Evolutionary conservation across 1,140 invertebrate species (phyloP).

Genomic region (Lethrus apterus): DNA sequence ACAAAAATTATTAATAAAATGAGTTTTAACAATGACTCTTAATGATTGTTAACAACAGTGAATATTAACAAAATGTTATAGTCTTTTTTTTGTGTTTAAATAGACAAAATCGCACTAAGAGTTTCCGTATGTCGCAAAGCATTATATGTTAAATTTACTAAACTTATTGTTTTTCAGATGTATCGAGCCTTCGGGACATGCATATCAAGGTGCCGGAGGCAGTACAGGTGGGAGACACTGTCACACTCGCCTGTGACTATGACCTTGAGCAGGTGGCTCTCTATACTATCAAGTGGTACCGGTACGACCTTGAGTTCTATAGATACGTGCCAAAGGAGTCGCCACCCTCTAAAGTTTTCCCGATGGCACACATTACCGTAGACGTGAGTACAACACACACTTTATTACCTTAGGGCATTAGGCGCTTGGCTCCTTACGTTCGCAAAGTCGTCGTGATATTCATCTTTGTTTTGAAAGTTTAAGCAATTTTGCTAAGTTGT

Average conservation of each 20-base stretch:
- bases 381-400: constrained; percentile 66
- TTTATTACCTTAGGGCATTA: no score
- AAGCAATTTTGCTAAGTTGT: no score
- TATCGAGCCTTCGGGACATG: constrained; percentile 57
- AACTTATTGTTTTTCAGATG: constrained; percentile 53
- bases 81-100: no score
- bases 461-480: no score
- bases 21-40: no score
- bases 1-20: no score
- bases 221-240: constrained; percentile 61
- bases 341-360: constrained; percentile 58
- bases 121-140: no score
- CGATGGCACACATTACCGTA: constrained; percentile 58
- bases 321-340: constrained; percentile 61
- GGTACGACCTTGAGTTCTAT: constrained; percentile 72
- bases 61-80: no score
- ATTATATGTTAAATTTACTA: no score
- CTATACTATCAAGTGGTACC: constrained; percentile 80
- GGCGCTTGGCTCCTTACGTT: background rate
- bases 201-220: constrained; percentile 67
- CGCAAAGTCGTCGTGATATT: background rate
- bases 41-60: no score
- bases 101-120: no score
- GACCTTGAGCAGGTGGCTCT: constrained; percentile 67
- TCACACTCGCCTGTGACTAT: constrained; percentile 68